Conservation (phyloP, 2,797 vertebrate genomes). For the Astyanax mexicanus region DNA sequence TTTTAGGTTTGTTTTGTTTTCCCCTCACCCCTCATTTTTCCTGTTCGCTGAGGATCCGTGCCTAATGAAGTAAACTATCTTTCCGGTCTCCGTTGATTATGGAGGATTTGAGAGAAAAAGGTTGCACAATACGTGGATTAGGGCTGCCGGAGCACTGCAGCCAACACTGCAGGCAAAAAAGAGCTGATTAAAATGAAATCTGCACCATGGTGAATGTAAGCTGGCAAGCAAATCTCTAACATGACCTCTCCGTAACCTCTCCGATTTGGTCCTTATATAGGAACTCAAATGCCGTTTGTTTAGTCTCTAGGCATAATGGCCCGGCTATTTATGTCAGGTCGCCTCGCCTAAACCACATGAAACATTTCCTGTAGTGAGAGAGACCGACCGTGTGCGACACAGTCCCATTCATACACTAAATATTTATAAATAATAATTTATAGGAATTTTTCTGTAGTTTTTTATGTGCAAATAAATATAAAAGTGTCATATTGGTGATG, state of each 20-base stretch:
- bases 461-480: too few species aligned
- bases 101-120: slow-evolving; percentile 51
- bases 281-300: slow-evolving; percentile 17
- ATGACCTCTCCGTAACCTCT: slow-evolving; percentile 47
- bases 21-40: too few species aligned
- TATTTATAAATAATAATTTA: too few species aligned
- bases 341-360: too few species aligned
- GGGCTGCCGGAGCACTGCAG: slow-evolving; percentile 24
- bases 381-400: too few species aligned
- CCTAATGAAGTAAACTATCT: slow-evolving; percentile 54
- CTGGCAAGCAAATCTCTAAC: slow-evolving; percentile 50
- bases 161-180: slow-evolving; percentile 26
- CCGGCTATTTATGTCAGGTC: slow-evolving; percentile 41
- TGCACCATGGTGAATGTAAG: slow-evolving; percentile 43
- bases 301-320: slow-evolving; percentile 33
- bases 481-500: too few species aligned
- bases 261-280: slow-evolving; percentile 24
- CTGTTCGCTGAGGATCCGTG: slow-evolving; percentile 24
- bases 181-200: slow-evolving; percentile 50
- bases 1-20: slow-evolving; percentile 2
- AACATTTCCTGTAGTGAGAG: too few species aligned
- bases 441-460: too few species aligned
- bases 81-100: slow-evolving; percentile 56
- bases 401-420: too few species aligned
- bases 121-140: slow-evolving; percentile 49